Base-by-base conservation (phyloP, 2,797 vertebrate genomes). In the Argya squamiceps region DNA sequence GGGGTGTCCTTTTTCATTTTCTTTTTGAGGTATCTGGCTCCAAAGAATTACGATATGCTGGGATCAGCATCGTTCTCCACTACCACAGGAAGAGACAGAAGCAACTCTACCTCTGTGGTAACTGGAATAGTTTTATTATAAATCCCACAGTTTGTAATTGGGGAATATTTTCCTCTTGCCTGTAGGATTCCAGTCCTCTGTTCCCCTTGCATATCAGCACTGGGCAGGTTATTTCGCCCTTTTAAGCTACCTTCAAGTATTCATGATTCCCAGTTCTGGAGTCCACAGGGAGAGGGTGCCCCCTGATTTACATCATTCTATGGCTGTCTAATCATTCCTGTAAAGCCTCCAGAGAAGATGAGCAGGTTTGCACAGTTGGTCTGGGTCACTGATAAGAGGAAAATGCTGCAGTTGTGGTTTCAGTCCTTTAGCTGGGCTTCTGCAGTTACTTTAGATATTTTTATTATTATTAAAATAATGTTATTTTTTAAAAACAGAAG, bases 1-100 rank as follows among this genome's bases (percentile, higher is more conserved):
- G 29, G 30, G 3, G 7, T 24, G 9, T 62, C 19, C 3, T 41
- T 60, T 52, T 77, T 53, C n/a, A n/a, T 12, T 29, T 22, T 19
- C 6, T 30, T 60, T 90, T 96, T 44, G 80, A 98, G 98, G 88
- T 98, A 98, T 88, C 89, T 98, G 46, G 97, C 97, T 91, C 97
- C 97, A 88, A 98, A 97, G 53, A 87, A 64, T 58, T 81, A 14
- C 1, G 59, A 30, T 65, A 18, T 32, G 1, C 43, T 75, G 46
- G 67, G 29, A 65, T 83, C 95, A 79, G 37, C 78, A 24, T 93
- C 55, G 1, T 81, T 70, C 47, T 85, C 68, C 26, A 47, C 92
- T 78, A 17, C 53, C 92, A 50, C 58, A 64, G 60, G 81, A 79
- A 44, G 94, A 93, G 55, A 56, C 46, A 68, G 43, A 32, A 92